Conservation (phyloP, 2,113 vertebrate genomes). For the Leucosticte australis region DNA sequence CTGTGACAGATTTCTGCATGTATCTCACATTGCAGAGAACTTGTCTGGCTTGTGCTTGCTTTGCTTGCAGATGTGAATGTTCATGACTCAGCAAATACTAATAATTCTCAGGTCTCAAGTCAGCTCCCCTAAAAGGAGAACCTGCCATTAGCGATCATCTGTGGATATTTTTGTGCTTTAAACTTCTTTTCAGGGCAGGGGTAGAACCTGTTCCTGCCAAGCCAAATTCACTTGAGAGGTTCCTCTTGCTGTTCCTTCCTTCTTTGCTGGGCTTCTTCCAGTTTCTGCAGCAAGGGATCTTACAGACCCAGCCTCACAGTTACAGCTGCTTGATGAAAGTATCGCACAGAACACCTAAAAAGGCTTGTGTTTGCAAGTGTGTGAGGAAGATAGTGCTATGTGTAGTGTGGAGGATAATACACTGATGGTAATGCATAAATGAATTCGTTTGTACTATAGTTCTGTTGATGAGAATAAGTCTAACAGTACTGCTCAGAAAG, state of each 20-base stretch:
- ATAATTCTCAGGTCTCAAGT: background rate
- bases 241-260: background rate
- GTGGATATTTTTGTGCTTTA: background rate
- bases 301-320: background rate
- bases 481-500: background rate
- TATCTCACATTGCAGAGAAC: background rate
- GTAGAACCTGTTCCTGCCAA: background rate
- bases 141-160: background rate
- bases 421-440: background rate
- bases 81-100: background rate
- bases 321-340: background rate
- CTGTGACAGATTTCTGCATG: background rate
- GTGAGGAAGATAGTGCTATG: fast-evolving
- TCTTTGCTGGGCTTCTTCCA: background rate
- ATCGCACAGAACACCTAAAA: background rate
- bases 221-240: background rate
- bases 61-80: background rate
- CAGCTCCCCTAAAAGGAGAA: background rate
- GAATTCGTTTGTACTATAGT: background rate
- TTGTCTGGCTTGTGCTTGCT: background rate
- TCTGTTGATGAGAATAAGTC: background rate
- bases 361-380: background rate
- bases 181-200: background rate
- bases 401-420: background rate
- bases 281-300: background rate